A percentile compares a stretch with the other conserved stretches of the same genome.
These are phyloP conservation scores for Xestia xanthographa DNA, from an alignment of 2,888 invertebrate species.

Conservation along the genomic window DNA sequence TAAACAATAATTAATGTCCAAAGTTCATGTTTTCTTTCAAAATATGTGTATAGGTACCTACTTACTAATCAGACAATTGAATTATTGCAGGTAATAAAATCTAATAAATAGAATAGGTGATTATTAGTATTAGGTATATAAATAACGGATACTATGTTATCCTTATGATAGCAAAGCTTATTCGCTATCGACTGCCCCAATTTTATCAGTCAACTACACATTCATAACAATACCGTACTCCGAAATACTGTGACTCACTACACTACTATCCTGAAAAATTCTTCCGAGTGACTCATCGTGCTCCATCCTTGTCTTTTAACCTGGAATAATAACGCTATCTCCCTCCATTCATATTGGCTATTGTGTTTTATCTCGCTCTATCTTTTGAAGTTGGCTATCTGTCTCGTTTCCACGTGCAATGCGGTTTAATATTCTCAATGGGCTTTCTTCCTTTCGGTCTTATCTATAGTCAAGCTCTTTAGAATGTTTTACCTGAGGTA, in stretches of 20 bases:
- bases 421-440: slow-evolving; percentile 51
- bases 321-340: slow-evolving; percentile 33
- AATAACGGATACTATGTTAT: background rate
- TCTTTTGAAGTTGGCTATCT: background rate
- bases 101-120: background rate
- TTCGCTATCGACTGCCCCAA: slow-evolving; percentile 1
- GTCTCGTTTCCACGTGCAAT: slow-evolving; percentile 56
- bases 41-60: background rate
- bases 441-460: slow-evolving; percentile 46
- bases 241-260: slow-evolving; percentile 57
- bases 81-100: background rate
- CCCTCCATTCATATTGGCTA: slow-evolving; percentile 24
- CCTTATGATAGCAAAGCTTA: background rate
- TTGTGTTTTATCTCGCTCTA: slow-evolving; percentile 34
- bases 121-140: background rate
- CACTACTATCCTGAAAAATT: slow-evolving; percentile 51
- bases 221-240: slow-evolving; percentile 14
- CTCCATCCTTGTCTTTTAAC: slow-evolving; percentile 55
- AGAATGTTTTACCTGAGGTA: background rate
- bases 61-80: background rate
- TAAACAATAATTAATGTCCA: background rate
- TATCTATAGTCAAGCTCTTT: slow-evolving; percentile 55
- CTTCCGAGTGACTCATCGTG: slow-evolving; percentile 56
- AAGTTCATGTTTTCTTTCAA: background rate
- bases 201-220: slow-evolving; percentile 3